Evolutionary conservation across 92 coral and sea anemone species (phyloP).

Genomic region (Siderastrea radians): DNA sequence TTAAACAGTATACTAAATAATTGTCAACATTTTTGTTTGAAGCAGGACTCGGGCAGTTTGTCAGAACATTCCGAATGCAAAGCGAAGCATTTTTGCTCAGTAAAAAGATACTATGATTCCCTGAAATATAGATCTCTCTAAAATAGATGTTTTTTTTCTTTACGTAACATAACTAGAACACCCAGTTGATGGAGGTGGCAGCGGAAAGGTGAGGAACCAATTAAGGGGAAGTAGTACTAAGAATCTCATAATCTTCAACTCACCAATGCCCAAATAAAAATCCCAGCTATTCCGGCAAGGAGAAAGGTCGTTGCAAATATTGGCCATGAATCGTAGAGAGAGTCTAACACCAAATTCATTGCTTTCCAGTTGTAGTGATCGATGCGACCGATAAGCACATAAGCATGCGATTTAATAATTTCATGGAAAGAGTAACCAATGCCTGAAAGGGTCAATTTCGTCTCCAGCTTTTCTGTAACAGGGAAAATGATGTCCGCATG

Average conservation of each 20-base stretch:
- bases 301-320: constrained; percentile 41
- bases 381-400: constrained; percentile 41
- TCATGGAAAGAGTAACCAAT: constrained; percentile 21
- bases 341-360: constrained; percentile 12
- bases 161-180: not conserved
- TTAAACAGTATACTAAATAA: too few relatives aligned
- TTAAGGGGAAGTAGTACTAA: too few relatives aligned
- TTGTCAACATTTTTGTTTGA: too few relatives aligned
- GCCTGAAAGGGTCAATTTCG: not conserved
- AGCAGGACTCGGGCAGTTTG: too few relatives aligned
- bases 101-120: too few relatives aligned
- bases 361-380: constrained; percentile 41
- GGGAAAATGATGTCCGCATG: constrained; percentile 39
- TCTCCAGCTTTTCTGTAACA: constrained; percentile 6
- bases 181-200: not conserved
- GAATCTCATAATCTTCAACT: not conserved
- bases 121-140: too few relatives aligned
- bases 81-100: too few relatives aligned
- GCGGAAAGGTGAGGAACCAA: not conserved
- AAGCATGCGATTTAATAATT: constrained; percentile 29
- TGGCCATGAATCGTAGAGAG: constrained; percentile 51
- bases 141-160: too few relatives aligned
- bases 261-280: constrained; percentile 55
- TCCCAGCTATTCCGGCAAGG: constrained; percentile 41
- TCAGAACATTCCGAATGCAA: too few relatives aligned